Conservation (phyloP, 1,140 invertebrate species). For the Macrostomum lignano region DNA sequence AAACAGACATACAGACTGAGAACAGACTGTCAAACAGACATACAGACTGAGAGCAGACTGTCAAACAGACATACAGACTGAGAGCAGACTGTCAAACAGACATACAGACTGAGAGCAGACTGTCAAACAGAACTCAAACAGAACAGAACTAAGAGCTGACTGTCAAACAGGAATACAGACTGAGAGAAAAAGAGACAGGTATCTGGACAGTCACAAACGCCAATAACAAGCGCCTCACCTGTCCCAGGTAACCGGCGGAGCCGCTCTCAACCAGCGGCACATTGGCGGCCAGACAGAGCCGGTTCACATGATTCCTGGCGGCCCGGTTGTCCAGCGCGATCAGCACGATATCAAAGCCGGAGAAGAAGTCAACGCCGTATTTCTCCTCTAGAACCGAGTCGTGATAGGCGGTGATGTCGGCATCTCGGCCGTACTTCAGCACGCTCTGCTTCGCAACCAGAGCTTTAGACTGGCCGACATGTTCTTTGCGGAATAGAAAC, state of each 20-base stretch:
- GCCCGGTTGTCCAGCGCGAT: slow-evolving; percentile 88
- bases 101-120: too few relatives aligned
- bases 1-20: too few relatives aligned
- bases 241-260: slow-evolving; percentile 74
- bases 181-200: too few relatives aligned
- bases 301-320: slow-evolving; percentile 87
- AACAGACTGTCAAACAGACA: too few relatives aligned
- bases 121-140: too few relatives aligned
- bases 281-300: slow-evolving; percentile 80
- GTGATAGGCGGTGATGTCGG: slow-evolving; percentile 58
- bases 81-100: too few relatives aligned
- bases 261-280: slow-evolving; percentile 80
- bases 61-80: too few relatives aligned
- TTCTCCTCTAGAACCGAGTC: slow-evolving; percentile 70
- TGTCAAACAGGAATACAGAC: too few relatives aligned
- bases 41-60: too few relatives aligned
- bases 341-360: slow-evolving; percentile 63
- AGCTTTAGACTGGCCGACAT: slow-evolving; percentile 80
- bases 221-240: slow-evolving; percentile 32
- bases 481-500: slow-evolving; percentile 81
- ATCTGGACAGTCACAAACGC: too few relatives aligned
- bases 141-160: too few relatives aligned
- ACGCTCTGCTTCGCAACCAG: slow-evolving; percentile 51
- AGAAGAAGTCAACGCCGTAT: slow-evolving; percentile 67
- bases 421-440: slow-evolving; percentile 54